Percentiles rank a stretch among this genome's conserved stretches.
These are phyloP conservation scores for Phalanger gymnotis DNA, from an alignment of 2,797 vertebrate genomes.

Conservation along the genomic window DNA sequence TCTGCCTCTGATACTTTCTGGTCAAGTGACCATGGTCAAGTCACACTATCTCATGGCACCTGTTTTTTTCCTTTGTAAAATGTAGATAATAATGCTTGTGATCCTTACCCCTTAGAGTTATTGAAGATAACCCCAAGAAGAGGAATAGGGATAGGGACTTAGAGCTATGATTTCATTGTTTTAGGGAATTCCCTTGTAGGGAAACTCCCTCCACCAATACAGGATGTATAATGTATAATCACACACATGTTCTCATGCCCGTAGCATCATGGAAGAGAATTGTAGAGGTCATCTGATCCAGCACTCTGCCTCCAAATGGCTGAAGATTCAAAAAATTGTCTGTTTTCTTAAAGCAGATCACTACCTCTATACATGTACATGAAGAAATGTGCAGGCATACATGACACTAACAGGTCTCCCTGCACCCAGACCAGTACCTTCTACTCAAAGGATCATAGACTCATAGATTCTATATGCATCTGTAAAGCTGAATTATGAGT, in stretches of 20 bases:
- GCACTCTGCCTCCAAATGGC: background rate
- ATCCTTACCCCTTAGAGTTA: background rate
- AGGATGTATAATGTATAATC: background rate
- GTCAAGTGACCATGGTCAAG: background rate
- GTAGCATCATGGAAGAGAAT: background rate
- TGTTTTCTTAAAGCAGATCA: background rate
- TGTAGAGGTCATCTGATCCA: background rate
- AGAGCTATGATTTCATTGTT: background rate
- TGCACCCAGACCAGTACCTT: background rate
- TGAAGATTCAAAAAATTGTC: background rate
- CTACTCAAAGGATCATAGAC: background rate
- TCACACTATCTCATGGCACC: background rate
- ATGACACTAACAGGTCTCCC: too few species aligned
- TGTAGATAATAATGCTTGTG: background rate
- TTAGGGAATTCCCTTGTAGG: too few species aligned
- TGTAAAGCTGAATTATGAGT: too few species aligned
- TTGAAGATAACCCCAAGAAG: too few species aligned
- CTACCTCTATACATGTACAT: accelerated
- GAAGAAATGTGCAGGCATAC: background rate
- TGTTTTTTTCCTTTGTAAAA: background rate
- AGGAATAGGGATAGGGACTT: background rate
- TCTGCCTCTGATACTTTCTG: background rate
- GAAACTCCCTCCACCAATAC: background rate
- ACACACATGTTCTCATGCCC: background rate
- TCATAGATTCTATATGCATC: too few species aligned